Evolutionary conservation across 2,888 invertebrate species (phyloP).

Genomic region (Amaurobius ferox): DNA sequence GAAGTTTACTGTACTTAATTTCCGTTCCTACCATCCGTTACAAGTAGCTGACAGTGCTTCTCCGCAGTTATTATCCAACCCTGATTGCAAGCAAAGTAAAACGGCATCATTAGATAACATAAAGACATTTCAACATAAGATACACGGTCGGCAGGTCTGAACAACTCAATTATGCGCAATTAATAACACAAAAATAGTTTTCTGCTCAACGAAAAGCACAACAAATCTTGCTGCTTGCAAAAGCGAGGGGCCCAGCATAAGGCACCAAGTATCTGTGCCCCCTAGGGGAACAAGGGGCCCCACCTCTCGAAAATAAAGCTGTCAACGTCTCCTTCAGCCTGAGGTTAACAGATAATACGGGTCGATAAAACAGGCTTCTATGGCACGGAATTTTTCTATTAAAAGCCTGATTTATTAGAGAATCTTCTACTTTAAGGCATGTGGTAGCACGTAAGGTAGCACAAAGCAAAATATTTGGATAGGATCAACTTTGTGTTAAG

Average conservation of each 20-base stretch:
- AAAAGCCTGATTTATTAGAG: constrained; percentile 54
- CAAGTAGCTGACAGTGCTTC: too few species aligned
- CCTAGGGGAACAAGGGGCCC: constrained; percentile 11
- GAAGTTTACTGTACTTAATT: too few species aligned
- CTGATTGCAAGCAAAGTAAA: too few species aligned
- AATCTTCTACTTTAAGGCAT: not conserved
- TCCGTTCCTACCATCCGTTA: too few species aligned
- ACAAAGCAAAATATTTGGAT: too few species aligned
- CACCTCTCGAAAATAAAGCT: constrained; percentile 46
- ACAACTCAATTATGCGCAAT: not conserved
- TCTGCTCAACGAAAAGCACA: not conserved
- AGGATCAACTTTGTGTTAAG: too few species aligned
- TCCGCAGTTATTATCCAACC: too few species aligned
- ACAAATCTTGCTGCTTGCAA: not conserved
- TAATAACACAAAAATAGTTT: not conserved
- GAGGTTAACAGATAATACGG: constrained; percentile 45
- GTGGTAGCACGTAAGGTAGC: too few species aligned
- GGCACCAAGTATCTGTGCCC: constrained; percentile 33
- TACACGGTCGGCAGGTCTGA: too few species aligned
- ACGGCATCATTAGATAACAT: too few species aligned
- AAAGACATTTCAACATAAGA: too few species aligned
- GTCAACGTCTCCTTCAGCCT: constrained; percentile 53
- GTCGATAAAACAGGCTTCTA: constrained; percentile 37
- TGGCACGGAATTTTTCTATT: constrained; percentile 34
- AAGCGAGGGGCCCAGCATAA: constrained; percentile 17